phyloP scores from a whole-genome alignment of 2,888 invertebrate species.

The Lymantria dispar region DNA sequence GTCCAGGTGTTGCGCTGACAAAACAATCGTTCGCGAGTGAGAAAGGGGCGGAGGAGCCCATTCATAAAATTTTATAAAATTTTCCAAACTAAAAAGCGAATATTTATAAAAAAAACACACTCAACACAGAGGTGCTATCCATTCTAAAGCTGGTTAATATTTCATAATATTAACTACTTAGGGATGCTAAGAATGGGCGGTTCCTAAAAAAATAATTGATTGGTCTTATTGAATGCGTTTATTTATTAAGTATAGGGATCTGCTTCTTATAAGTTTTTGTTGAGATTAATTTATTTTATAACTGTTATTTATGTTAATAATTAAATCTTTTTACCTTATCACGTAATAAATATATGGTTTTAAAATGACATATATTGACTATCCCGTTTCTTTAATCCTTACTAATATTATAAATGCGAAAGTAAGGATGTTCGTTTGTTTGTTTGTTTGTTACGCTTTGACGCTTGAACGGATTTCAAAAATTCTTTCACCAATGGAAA shows the following conservation, averaged over 20 bases:
- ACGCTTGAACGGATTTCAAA: too few relatives aligned
- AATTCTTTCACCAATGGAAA: too few relatives aligned
- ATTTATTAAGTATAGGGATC: conserved; percentile 33
- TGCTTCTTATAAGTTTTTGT: conserved; percentile 32
- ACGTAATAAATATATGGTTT: not conserved
- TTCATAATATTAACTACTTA: conserved; percentile 78
- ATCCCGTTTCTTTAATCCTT: too few relatives aligned
- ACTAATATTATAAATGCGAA: too few relatives aligned
- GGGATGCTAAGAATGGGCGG: conserved; percentile 71
- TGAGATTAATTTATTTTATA: not conserved
- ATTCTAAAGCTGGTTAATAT: conserved; percentile 68
- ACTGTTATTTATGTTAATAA: not conserved
- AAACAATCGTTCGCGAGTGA: conserved; percentile 75
- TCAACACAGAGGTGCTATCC: conserved; percentile 34
- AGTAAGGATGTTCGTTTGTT: too few relatives aligned
- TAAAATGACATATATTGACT: not conserved
- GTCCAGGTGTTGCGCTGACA: conserved; percentile 80
- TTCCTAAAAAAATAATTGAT: conserved; percentile 63
- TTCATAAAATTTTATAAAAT: conserved; percentile 71
- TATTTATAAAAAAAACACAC: conserved; percentile 45
- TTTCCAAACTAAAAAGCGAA: conserved; percentile 64
- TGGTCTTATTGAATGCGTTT: conserved; percentile 50
- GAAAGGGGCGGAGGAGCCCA: conserved; percentile 70
- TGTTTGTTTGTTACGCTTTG: too few relatives aligned
- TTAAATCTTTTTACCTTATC: not conserved